Base-by-base conservation (phyloP, 2,888 invertebrate species). In the Pristionchus entomophagus region DNA sequence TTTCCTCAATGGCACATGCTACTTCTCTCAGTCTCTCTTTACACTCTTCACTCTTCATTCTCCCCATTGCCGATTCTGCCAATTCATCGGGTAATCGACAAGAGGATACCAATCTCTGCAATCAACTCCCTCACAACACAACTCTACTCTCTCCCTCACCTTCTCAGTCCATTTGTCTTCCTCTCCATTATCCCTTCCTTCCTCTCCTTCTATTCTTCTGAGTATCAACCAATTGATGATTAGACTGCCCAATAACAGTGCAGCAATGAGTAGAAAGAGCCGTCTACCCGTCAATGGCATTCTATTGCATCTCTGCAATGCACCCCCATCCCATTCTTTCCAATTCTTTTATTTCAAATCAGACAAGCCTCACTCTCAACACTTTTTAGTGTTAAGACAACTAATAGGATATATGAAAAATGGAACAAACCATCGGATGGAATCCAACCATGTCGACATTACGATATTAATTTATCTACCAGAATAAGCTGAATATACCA, bases 1-100 rank as follows among this genome's bases (percentile, higher is more conserved):
- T 88, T 32, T 89, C 87, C 69, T 88, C 84, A 29, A 91, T 49
- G n/a, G 80, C 86, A 84, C 92, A 92, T 14, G 90, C 88, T 19
- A 45, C 86, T 69, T 17, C 87, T 84, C 87, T 88, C 12, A 84
- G 86, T 84, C n/a, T 35, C n/a, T 69, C 73, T 29, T 73, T 84
- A 73, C 84, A 84, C 35, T 84, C 51, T 14, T 84, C 84, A 26
- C 26, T 84, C 56, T 84, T 84, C 84, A 84, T 84, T 29, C 84
- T 69, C 26, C 38, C 17, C 73, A 84, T 69, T 17, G 84, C 84
- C 14, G 84, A 84, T 10, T 32, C 59, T 26, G 83, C 62, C 32
- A 83, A 51, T 26, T 59, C 41, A 83, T 51, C 83, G 14, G 83
- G 83, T 19, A 83, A 45, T 29, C 35, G 41, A 62, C 83, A 83